phyloP scores from a whole-genome alignment of 2,113 vertebrate genomes.

The Peromyscus polionotus region DNA sequence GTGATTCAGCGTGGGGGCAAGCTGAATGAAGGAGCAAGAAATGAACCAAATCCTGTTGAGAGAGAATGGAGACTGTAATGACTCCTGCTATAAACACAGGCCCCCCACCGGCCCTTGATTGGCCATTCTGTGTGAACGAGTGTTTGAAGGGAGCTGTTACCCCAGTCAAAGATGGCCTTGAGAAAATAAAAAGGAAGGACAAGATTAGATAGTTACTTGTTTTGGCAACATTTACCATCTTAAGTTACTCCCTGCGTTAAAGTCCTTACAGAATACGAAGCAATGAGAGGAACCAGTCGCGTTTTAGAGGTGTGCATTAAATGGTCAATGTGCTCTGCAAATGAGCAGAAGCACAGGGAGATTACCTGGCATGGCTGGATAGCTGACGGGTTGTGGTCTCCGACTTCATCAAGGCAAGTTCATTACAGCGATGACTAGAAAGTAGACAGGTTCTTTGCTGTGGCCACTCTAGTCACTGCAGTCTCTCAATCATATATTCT shows the following conservation, averaged over 20 bases:
- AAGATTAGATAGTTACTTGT: neutral
- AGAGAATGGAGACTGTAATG: neutral
- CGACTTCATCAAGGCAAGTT: neutral
- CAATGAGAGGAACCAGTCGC: neutral
- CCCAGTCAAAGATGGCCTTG: conserved; percentile 37
- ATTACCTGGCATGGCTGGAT: neutral
- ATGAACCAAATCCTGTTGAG: neutral
- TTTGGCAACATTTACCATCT: conserved; percentile 27
- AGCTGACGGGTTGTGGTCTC: neutral
- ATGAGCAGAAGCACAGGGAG: neutral
- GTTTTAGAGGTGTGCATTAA: neutral
- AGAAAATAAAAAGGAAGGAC: neutral
- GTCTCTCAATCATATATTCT: neutral
- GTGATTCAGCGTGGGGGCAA: neutral
- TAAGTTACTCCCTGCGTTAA: neutral
- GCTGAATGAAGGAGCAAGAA: neutral
- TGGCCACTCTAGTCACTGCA: neutral
- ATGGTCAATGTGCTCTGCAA: neutral
- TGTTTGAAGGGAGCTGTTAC: conserved; percentile 6
- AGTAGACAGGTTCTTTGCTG: neutral
- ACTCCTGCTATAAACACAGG: neutral
- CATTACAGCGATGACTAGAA: neutral
- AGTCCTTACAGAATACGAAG: neutral
- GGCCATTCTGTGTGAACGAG: neutral
- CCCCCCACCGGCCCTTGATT: neutral